Evolutionary conservation across 2,797 vertebrate genomes (phyloP).

Genomic region (Scleropages formosus): DNA sequence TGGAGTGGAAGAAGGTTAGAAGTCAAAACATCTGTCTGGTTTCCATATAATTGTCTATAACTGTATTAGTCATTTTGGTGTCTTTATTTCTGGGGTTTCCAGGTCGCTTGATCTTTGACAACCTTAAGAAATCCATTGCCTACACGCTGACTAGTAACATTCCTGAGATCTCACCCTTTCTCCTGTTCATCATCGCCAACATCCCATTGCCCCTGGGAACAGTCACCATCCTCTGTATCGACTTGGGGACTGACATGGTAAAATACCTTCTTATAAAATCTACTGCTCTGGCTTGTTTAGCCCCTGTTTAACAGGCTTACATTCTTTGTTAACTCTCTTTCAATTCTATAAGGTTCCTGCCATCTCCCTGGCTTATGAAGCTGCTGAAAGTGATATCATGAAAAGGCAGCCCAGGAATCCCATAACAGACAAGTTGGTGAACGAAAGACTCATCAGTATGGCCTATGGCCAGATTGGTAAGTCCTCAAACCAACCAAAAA

Average conservation of each 20-base stretch:
- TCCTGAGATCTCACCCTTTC: constrained; percentile 92
- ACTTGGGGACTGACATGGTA: constrained; percentile 96
- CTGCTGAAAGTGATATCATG: constrained; percentile 98
- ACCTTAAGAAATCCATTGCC: constrained; percentile 95
- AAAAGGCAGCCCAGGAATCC: constrained; percentile 95
- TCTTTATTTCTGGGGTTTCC: background rate
- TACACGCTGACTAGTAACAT: constrained; percentile 97
- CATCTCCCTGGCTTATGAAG: constrained; percentile 94
- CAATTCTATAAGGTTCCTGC: constrained; percentile 79
- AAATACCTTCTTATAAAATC: constrained; percentile 33
- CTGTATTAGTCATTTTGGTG: background rate
- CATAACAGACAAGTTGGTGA: constrained; percentile 92
- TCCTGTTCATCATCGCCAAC: constrained; percentile 91
- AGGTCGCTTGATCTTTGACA: constrained; percentile 97
- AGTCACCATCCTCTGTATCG: constrained; percentile 95
- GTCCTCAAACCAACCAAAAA: constrained; percentile 27
- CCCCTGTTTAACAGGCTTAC: background rate
- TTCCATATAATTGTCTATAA: background rate
- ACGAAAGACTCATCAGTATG: constrained; percentile 93
- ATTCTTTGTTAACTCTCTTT: background rate
- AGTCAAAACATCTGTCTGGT: background rate
- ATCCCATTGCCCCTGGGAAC: constrained; percentile 93
- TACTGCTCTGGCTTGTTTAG: background rate
- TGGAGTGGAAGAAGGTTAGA: constrained; percentile 89
- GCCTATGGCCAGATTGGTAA: constrained; percentile 95